A percentile compares a stretch with the other conserved stretches of the same genome.
These are phyloP conservation scores for Myopa tessellatipennis DNA, from an alignment of 2,888 invertebrate genomes.

Conservation along the genomic window DNA sequence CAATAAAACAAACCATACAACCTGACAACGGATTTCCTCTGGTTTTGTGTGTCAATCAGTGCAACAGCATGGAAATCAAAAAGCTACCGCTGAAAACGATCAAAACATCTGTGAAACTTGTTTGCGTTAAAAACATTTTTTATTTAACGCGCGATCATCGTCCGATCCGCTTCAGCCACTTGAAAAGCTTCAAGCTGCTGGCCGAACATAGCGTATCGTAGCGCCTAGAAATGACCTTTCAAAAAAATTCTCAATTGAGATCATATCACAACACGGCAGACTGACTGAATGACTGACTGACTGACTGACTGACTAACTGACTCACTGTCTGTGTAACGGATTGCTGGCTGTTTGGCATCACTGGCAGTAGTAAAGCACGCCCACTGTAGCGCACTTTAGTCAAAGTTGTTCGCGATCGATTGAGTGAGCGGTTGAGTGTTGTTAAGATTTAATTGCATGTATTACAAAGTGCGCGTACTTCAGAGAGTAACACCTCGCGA, in stretches of 20 bases:
- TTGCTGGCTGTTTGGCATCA: not conserved
- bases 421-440: too few relatives aligned
- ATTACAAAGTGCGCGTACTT: not conserved
- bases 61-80: too few relatives aligned
- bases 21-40: slow-evolving; percentile 10
- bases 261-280: slow-evolving; percentile 8
- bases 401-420: too few relatives aligned
- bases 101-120: too few relatives aligned
- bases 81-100: too few relatives aligned
- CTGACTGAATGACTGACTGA: not conserved
- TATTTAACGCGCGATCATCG: too few relatives aligned
- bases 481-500: slow-evolving; percentile 10
- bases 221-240: slow-evolving; percentile 26
- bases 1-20: not conserved
- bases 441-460: slow-evolving; percentile 6
- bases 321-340: not conserved
- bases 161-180: too few relatives aligned
- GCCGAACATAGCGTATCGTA: too few relatives aligned
- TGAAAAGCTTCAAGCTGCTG: too few relatives aligned
- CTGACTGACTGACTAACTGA: not conserved
- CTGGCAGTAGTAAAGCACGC: not conserved
- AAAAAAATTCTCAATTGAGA: slow-evolving; percentile 28
- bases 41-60: not conserved
- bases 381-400: not conserved
- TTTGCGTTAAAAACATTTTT: too few relatives aligned